phyloP scores from a whole-genome alignment of 2,888 invertebrate species.

The Drosophila maculinotata region DNA sequence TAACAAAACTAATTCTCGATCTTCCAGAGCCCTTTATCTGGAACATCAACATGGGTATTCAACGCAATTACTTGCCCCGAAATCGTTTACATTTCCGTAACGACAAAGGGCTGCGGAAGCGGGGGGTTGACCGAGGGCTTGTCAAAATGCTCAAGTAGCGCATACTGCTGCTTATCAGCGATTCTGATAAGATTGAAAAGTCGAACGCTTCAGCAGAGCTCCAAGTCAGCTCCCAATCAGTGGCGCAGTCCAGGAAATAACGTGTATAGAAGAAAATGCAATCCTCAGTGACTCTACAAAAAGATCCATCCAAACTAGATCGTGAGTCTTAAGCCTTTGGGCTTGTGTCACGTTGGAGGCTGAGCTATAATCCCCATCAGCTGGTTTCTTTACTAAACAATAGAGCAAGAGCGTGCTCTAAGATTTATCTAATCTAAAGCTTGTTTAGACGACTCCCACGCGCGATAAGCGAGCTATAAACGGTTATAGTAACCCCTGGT shows the following conservation, averaged over 20 bases:
- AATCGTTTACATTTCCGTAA: constrained; percentile 35
- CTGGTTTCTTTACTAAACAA: neutral
- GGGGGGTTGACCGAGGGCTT: constrained; percentile 19
- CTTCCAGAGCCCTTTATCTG: constrained; percentile 31
- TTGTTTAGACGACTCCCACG: constrained; percentile 17
- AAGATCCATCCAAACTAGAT: constrained; percentile 1
- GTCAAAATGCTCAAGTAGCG: constrained; percentile 42
- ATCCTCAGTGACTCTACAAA: constrained; percentile 31
- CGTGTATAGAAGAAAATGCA: constrained; percentile 15
- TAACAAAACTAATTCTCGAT: constrained; percentile 9
- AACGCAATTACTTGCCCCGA: constrained; percentile 12
- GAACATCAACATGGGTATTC: constrained; percentile 14
- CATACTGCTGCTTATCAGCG: constrained; percentile 39
- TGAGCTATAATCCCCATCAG: neutral
- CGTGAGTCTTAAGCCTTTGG: neutral
- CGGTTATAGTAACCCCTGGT: neutral
- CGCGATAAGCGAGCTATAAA: constrained; percentile 17
- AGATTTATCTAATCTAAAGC: constrained; percentile 26
- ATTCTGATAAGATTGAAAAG: constrained; percentile 49
- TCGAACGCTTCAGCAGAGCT: constrained; percentile 15
- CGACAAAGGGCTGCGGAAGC: neutral
- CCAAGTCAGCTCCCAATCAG: constrained; percentile 28
- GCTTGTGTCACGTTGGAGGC: neutral
- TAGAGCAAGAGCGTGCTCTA: neutral
- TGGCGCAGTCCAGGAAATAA: constrained; percentile 7